These are phyloP conservation scores for Seira ritae DNA, from an alignment of 2,888 invertebrate genomes.

Conservation along the genomic window DNA sequence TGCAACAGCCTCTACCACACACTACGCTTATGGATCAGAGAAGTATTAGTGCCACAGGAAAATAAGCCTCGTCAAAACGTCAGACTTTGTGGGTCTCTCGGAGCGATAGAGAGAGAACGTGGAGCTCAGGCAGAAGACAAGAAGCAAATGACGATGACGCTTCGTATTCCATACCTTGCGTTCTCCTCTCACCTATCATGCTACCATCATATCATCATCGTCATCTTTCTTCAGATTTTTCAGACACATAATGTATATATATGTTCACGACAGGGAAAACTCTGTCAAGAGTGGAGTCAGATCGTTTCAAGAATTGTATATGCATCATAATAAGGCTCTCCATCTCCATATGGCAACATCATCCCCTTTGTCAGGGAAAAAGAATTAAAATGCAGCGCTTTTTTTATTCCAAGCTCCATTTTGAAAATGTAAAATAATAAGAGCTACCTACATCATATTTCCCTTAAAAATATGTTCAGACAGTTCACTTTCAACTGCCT, in stretches of 20 bases:
- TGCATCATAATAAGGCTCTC: neutral
- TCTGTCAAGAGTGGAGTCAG: neutral
- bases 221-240: too few species aligned
- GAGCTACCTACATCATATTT: neutral
- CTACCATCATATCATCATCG: too few species aligned
- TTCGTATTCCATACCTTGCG: neutral
- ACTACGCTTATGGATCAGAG: neutral
- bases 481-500: neutral
- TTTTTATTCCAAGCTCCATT: neutral
- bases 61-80: neutral
- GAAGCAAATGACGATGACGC: neutral
- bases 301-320: neutral
- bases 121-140: neutral
- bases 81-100: neutral
- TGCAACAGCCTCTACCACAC: too few species aligned
- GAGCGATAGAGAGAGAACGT: neutral
- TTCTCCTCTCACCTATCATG: neutral
- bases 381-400: neutral
- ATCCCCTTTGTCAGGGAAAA: neutral
- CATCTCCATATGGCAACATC: too few species aligned
- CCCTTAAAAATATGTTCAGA: neutral
- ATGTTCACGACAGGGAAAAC: neutral
- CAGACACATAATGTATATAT: too few species aligned
- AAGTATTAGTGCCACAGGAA: neutral
- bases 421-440: too few species aligned